These are phyloP conservation scores for Patiria miniata DNA, from an alignment of 35 echinoderm and acorn worm species.

Conservation along the genomic window DNA sequence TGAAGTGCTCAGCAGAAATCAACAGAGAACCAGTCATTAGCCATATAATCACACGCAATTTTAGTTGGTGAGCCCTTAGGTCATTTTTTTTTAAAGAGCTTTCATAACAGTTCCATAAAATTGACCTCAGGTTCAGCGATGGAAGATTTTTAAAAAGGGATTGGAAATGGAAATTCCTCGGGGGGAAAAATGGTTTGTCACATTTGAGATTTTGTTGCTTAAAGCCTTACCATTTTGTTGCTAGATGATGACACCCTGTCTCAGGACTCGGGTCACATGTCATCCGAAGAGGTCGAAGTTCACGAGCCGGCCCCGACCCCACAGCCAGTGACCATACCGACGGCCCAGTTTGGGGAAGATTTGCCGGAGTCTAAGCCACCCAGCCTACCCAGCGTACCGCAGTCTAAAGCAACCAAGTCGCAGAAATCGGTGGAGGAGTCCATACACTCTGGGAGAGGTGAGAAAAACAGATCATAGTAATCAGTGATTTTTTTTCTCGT, in stretches of 20 bases:
- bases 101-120: no score
- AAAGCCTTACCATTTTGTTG: background rate
- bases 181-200: no score
- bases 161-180: no score
- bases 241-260: background rate
- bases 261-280: constrained; percentile 6
- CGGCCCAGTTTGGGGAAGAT: background rate
- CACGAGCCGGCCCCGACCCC: background rate
- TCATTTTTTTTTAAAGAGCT: no score
- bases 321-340: background rate
- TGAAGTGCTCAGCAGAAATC: no score
- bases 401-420: background rate
- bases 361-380: constrained; percentile 12
- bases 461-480: background rate
- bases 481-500: no score
- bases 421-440: constrained; percentile 6
- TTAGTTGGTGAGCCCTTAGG: no score
- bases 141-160: no score
- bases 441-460: background rate
- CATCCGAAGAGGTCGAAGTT: constrained; percentile 9
- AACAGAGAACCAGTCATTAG: background rate
- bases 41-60: no score
- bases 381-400: background rate
- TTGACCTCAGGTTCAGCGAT: no score
- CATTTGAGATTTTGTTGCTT: background rate